phyloP scores from a whole-genome alignment of 2,797 vertebrate genomes.

The Dendrocincla fuliginosa region DNA sequence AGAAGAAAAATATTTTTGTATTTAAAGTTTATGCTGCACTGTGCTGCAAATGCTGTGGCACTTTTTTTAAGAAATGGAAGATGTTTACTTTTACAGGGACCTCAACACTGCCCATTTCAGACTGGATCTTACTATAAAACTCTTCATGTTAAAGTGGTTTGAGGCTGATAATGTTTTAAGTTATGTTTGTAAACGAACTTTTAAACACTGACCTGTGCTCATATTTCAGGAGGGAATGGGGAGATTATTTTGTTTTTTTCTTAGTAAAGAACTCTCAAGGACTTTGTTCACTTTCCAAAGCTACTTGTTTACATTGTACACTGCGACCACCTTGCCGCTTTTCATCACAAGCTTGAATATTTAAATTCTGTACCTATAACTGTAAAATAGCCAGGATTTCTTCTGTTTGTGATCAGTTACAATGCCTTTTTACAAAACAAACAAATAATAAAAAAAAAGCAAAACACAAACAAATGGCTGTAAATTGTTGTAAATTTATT shows the following conservation, averaged over 20 bases:
- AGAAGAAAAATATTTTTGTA: constrained; percentile 93
- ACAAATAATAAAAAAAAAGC: background rate
- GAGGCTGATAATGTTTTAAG: constrained; percentile 83
- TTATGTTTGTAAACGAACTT: constrained; percentile 80
- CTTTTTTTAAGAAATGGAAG: constrained; percentile 84
- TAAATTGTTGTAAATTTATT: constrained; percentile 99
- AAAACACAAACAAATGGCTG: constrained; percentile 76
- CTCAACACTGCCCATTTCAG: constrained; percentile 92
- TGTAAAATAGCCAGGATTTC: constrained; percentile 88
- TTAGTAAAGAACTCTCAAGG: constrained; percentile 82
- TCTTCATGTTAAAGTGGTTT: constrained; percentile 80
- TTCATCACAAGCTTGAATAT: constrained; percentile 94
- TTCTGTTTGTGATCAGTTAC: constrained; percentile 84
- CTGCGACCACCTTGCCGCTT: constrained; percentile 88
- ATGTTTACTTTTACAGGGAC: constrained; percentile 90
- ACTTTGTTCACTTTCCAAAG: constrained; percentile 93
- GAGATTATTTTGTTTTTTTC: constrained; percentile 70
- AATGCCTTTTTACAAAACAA: constrained; percentile 84
- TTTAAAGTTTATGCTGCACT: constrained; percentile 93
- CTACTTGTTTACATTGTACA: constrained; percentile 96
- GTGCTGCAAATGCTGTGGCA: constrained; percentile 83
- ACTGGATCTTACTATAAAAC: constrained; percentile 89
- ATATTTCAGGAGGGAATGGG: constrained; percentile 79
- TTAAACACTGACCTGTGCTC: constrained; percentile 80
- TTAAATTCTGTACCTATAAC: constrained; percentile 96